These are phyloP conservation scores for Gallinago jamesoni DNA, from an alignment of 2,113 vertebrate species.

Conservation along the genomic window DNA sequence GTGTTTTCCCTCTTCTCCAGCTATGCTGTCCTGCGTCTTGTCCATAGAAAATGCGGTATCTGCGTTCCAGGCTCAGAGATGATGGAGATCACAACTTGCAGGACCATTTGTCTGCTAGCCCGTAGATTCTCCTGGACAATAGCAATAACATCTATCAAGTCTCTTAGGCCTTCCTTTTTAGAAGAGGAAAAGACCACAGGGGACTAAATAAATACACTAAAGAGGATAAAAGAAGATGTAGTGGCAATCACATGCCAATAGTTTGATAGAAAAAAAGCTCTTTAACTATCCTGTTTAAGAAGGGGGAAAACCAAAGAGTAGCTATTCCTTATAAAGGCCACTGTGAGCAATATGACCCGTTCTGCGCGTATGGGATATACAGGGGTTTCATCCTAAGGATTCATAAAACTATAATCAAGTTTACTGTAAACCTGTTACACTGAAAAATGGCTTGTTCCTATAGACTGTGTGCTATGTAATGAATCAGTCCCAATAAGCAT, in stretches of 20 bases:
- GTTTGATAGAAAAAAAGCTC: neutral
- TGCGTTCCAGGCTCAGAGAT: neutral
- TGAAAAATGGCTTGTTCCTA: conserved; percentile 54
- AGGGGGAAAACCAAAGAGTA: neutral
- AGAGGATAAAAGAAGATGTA: neutral
- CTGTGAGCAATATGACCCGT: neutral
- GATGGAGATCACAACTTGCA: neutral
- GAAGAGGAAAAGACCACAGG: neutral
- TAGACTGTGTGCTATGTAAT: neutral
- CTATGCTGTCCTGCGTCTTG: neutral
- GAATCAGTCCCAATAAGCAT: conserved; percentile 45
- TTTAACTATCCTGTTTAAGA: neutral
- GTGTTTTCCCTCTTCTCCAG: neutral
- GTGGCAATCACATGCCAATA: neutral
- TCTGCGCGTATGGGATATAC: neutral
- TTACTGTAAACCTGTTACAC: conserved; percentile 31
- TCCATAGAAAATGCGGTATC: neutral
- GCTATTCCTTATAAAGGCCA: neutral
- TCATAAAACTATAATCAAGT: conserved; percentile 54
- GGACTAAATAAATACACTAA: neutral
- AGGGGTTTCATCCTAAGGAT: neutral
- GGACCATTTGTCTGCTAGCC: neutral
- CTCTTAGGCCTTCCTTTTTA: neutral
- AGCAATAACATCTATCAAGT: neutral
- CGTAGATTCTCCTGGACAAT: neutral